Evolutionary conservation across 2,888 invertebrate species (phyloP).

Genomic region (Lepidochitona cinerea): DNA sequence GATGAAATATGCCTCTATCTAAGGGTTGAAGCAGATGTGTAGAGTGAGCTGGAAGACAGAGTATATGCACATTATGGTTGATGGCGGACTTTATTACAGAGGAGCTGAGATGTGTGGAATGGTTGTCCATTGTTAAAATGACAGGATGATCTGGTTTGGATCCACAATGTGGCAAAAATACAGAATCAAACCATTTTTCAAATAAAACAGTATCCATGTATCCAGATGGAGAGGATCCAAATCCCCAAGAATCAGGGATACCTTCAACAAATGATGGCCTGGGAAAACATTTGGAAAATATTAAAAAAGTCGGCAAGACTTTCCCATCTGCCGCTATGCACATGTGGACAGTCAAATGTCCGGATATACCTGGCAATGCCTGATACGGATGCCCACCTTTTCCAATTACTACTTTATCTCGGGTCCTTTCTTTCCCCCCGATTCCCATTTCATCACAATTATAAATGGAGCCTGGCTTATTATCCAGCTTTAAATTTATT

Average conservation of each 20-base stretch:
- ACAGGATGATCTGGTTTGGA: background rate
- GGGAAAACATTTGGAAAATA: background rate
- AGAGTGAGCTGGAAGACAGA: conserved; percentile 18
- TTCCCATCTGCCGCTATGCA: background rate
- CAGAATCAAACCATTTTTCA: background rate
- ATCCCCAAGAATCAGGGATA: background rate
- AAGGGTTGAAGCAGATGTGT: conserved; percentile 19
- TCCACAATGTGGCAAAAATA: background rate
- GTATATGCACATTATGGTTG: conserved; percentile 11
- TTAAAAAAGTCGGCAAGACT: background rate
- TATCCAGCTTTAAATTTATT: background rate
- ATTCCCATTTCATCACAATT: too few relatives aligned
- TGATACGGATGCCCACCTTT: background rate
- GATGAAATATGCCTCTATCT: conserved; percentile 14
- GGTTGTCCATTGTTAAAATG: background rate
- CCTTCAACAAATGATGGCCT: background rate
- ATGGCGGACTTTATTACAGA: background rate
- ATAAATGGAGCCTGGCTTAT: too few relatives aligned
- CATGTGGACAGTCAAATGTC: background rate
- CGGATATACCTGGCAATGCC: background rate
- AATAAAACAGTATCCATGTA: background rate
- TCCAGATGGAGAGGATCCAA: background rate
- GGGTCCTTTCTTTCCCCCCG: too few relatives aligned
- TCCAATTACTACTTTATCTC: background rate
- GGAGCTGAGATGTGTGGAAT: background rate